Conservation (phyloP, 2,113 vertebrate genomes). For the Callorhinus ursinus region DNA sequence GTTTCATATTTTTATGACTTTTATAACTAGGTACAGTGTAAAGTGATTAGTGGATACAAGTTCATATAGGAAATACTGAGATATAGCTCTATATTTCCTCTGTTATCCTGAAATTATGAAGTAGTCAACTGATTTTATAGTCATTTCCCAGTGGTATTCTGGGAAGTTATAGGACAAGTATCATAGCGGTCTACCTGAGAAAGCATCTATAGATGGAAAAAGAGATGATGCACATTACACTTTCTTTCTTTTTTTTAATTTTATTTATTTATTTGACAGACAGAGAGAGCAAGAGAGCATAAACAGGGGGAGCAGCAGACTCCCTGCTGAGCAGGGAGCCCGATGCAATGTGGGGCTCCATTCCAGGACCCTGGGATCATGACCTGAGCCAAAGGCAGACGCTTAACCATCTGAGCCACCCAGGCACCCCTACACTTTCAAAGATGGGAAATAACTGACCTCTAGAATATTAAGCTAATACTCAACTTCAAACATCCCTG, state of each 20-base stretch:
- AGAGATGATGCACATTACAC: not conserved
- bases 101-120: not conserved
- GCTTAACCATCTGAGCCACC: not conserved
- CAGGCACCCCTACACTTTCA: not conserved
- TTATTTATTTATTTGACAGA: not conserved
- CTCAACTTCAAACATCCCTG: not conserved
- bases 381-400: too few species aligned
- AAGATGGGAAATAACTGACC: not conserved
- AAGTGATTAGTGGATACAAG: not conserved
- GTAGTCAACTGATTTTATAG: not conserved
- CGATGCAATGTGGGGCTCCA: too few species aligned
- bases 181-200: not conserved
- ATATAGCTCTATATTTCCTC: not conserved
- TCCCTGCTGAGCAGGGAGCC: too few species aligned
- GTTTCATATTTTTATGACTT: constrained; percentile 6
- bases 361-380: too few species aligned
- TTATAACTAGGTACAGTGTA: not conserved
- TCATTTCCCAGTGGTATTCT: not conserved
- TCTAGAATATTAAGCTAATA: not conserved
- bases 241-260: not conserved
- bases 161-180: not conserved
- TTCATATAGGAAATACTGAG: constrained; percentile 5
- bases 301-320: too few species aligned
- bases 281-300: too few species aligned
- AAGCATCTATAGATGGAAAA: not conserved